A percentile compares a stretch with the other conserved stretches of the same genome.
phyloP scores from a whole-genome alignment of 1,140 invertebrate genomes.

The Oncopodura yosiiana region DNA sequence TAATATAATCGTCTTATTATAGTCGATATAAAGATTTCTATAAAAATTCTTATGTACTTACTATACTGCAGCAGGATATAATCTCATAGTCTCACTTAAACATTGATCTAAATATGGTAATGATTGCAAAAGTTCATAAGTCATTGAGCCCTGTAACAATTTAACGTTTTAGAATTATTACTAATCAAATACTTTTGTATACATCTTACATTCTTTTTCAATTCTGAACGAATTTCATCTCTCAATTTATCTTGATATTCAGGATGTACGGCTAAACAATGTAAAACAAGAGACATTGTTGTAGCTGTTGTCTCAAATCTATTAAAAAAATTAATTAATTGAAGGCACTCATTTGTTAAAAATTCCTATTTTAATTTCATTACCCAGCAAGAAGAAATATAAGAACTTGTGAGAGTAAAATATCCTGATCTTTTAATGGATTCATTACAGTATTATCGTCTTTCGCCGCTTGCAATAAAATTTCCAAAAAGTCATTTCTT shows the following conservation, averaged over 20 bases:
- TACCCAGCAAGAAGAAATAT: slow-evolving; percentile 36
- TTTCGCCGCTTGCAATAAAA: slow-evolving; percentile 49
- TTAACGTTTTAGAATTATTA: too few species aligned
- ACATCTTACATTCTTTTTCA: background rate
- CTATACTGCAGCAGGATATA: background rate
- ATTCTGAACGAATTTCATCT: background rate
- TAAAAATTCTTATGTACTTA: too few species aligned
- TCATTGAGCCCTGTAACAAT: too few species aligned
- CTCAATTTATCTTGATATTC: background rate
- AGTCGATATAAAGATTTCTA: too few species aligned
- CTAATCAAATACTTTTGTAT: background rate
- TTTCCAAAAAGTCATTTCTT: slow-evolving; percentile 22
- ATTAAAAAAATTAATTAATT: too few species aligned
- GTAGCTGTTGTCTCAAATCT: slow-evolving; percentile 30
- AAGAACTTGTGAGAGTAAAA: slow-evolving; percentile 29
- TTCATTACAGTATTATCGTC: slow-evolving; percentile 49
- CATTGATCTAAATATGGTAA: background rate
- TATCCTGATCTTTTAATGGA: too few species aligned
- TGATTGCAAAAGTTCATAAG: background rate
- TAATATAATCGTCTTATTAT: too few species aligned
- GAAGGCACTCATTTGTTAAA: too few species aligned
- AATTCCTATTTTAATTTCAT: too few species aligned
- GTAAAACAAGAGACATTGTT: slow-evolving; percentile 10
- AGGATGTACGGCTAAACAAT: background rate
- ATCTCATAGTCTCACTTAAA: background rate